Percentiles rank a stretch among this genome's conserved stretches.
Evolutionary conservation across 2,888 invertebrate species (phyloP).

Genomic region (Hipparchia semele): DNA sequence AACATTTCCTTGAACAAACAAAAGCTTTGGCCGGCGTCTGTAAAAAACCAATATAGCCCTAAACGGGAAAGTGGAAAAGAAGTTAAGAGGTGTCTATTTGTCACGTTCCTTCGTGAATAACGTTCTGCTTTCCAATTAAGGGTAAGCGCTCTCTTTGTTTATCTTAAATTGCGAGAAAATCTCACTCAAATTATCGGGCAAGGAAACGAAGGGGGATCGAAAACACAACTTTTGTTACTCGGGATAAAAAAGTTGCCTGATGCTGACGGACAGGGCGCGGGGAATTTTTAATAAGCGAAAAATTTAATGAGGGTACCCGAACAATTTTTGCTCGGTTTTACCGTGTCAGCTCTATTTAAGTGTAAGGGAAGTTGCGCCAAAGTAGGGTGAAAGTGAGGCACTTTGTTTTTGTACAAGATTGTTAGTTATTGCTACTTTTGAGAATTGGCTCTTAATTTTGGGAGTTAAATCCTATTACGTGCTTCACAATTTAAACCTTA

Average conservation of each 20-base stretch:
- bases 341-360: slow-evolving; percentile 60
- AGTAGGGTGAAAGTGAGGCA: slow-evolving; percentile 11
- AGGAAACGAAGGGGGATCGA: slow-evolving; percentile 77
- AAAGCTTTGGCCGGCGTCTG: slow-evolving; percentile 59
- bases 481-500: too few relatives aligned
- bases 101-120: slow-evolving; percentile 82
- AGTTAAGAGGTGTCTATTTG: slow-evolving; percentile 84
- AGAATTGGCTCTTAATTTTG: not conserved
- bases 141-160: slow-evolving; percentile 83
- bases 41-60: slow-evolving; percentile 78
- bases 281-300: slow-evolving; percentile 83
- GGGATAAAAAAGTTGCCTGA: slow-evolving; percentile 78
- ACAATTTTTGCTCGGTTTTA: slow-evolving; percentile 67
- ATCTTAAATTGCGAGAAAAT: slow-evolving; percentile 84
- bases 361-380: slow-evolving; percentile 45
- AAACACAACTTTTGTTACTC: slow-evolving; percentile 78
- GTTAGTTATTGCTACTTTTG: not conserved
- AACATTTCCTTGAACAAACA: slow-evolving; percentile 77
- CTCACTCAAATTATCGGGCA: slow-evolving; percentile 83
- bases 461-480: not conserved
- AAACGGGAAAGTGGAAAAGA: slow-evolving; percentile 79
- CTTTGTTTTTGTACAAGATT: slow-evolving; percentile 1
- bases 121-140: slow-evolving; percentile 83
- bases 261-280: slow-evolving; percentile 70
- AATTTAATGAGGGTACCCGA: slow-evolving; percentile 77